phyloP scores from a whole-genome alignment of 1,140 invertebrate genomes.

The Magallana angulata region DNA sequence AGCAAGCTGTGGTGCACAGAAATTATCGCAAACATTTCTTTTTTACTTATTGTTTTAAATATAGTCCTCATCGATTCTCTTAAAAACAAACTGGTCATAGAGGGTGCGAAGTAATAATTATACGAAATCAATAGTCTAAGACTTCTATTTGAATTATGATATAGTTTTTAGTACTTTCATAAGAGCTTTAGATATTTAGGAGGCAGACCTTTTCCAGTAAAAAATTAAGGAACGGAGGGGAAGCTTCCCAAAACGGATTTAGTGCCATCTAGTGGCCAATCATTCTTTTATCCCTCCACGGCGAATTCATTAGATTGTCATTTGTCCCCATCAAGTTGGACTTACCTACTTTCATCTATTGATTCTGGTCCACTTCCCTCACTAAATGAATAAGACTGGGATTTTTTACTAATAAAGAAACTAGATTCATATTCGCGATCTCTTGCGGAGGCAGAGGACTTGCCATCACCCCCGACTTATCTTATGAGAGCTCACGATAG shows the following conservation, averaged over 20 bases:
- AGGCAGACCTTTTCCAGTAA: no score
- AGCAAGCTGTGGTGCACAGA: no score
- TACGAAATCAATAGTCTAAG: no score
- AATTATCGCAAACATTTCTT: no score
- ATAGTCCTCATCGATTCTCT: no score
- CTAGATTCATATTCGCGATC: neutral
- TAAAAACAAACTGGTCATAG: no score
- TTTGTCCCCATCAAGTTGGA: neutral
- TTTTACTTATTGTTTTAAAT: no score
- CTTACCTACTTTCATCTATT: slow-evolving; percentile 18
- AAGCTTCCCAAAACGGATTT: neutral
- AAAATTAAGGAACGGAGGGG: no score
- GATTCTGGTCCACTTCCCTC: slow-evolving; percentile 5
- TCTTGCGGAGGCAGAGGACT: neutral
- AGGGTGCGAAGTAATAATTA: no score
- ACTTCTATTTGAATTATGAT: no score
- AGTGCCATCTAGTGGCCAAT: neutral
- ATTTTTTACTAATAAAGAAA: neutral
- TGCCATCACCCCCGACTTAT: neutral
- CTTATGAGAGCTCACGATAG: neutral
- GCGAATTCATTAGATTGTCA: neutral
- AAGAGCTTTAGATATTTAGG: no score
- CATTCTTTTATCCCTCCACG: neutral
- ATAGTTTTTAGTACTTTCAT: no score
- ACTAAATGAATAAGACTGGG: neutral